Evolutionary conservation across 2,113 vertebrate species (phyloP).

Genomic region (Hippolais icterina): DNA sequence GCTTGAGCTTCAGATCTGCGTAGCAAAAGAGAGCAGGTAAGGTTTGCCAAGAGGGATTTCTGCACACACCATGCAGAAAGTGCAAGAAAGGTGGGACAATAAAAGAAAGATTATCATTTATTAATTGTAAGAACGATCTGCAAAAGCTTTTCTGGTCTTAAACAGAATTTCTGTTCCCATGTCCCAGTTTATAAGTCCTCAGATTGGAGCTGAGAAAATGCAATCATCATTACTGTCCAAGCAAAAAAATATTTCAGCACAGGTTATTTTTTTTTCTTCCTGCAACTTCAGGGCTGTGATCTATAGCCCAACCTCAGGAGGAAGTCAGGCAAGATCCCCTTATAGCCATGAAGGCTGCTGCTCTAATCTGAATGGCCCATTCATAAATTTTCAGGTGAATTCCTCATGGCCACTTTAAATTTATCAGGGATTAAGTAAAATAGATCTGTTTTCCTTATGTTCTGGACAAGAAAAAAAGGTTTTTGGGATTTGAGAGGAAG

Average conservation of each 20-base stretch:
- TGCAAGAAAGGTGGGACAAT: background rate
- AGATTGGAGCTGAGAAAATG: background rate
- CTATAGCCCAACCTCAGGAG: background rate
- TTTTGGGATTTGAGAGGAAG: background rate
- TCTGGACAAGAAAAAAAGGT: background rate
- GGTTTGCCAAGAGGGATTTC: background rate
- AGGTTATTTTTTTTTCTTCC: background rate
- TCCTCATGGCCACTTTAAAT: background rate
- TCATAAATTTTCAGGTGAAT: background rate
- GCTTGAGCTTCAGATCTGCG: background rate
- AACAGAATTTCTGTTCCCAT: background rate
- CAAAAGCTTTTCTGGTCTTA: background rate
- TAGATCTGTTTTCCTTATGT: background rate
- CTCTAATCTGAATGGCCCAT: background rate
- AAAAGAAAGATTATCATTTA: background rate
- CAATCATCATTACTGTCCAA: background rate
- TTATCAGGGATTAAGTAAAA: background rate
- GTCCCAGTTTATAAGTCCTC: background rate
- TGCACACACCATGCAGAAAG: background rate
- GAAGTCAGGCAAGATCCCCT: background rate
- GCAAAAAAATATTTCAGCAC: background rate
- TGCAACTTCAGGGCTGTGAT: too few species aligned
- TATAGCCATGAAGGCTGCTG: background rate
- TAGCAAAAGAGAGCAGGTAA: background rate
- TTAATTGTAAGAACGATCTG: background rate